A percentile compares a stretch with the other conserved stretches of the same genome.
Conservation (phyloP, 1,140 invertebrate genomes). For the Drosophila bocqueti region DNA sequence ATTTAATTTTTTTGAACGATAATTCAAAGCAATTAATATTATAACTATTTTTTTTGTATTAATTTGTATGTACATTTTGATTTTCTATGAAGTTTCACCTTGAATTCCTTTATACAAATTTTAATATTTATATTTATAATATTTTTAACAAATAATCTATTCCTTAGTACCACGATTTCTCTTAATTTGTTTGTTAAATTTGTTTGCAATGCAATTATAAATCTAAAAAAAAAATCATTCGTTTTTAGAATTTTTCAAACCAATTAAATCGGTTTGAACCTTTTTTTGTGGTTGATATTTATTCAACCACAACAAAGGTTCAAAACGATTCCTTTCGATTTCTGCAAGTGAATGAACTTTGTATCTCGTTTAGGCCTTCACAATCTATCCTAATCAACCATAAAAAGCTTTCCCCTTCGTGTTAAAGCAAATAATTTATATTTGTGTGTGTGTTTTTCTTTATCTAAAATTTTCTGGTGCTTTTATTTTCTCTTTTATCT, state of each 20-base stretch:
- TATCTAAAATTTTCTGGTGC: conserved; percentile 9
- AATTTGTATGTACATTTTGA: no score
- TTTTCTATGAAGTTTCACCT: neutral
- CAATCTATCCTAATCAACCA: conserved; percentile 35
- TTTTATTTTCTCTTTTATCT: conserved; percentile 5
- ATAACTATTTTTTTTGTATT: neutral
- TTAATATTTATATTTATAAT: no score
- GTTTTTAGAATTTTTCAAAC: neutral
- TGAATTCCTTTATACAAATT: neutral
- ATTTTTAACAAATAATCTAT: neutral
- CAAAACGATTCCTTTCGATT: conserved; percentile 30
- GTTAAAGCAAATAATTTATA: conserved; percentile 28
- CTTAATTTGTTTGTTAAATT: neutral
- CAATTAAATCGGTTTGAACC: neutral
- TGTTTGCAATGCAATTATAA: no score
- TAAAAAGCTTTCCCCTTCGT: conserved; percentile 38
- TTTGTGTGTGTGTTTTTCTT: conserved; percentile 12
- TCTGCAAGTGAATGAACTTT: conserved; percentile 47
- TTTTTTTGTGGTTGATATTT: no score
- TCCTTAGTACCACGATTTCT: no score
- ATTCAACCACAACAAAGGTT: neutral
- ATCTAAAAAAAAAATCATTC: neutral
- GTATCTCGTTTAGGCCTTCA: conserved; percentile 10
- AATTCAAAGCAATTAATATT: no score
- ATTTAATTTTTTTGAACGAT: no score